Evolutionary conservation across 2,888 invertebrate genomes (phyloP).

Genomic region (Oeneis ivallda): DNA sequence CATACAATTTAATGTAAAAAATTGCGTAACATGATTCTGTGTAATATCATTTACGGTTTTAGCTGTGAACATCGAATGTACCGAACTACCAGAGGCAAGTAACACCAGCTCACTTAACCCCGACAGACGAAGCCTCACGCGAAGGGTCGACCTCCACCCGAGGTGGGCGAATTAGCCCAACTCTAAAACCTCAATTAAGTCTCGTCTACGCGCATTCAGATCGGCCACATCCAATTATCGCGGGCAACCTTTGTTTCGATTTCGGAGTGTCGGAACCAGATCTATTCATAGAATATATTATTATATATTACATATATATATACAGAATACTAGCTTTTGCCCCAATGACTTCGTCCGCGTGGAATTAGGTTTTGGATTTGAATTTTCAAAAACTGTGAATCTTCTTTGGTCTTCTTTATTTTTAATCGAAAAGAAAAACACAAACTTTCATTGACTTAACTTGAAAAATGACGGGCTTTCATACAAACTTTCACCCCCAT

Average conservation of each 20-base stretch:
- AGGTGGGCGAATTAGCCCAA: slow-evolving; percentile 80
- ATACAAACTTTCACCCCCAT: no score
- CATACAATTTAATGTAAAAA: neutral
- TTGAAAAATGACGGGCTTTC: no score
- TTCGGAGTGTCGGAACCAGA: slow-evolving; percentile 43
- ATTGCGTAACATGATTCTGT: no score
- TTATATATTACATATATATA: no score
- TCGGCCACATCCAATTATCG: slow-evolving; percentile 80
- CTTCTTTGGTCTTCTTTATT: no score
- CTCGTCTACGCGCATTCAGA: slow-evolving; percentile 78
- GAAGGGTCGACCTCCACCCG: slow-evolving; percentile 71
- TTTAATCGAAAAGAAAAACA: no score
- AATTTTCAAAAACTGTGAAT: no score
- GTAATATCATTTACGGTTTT: neutral
- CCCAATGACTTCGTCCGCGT: no score
- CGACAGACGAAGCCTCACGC: slow-evolving; percentile 69
- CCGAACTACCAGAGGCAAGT: slow-evolving; percentile 26
- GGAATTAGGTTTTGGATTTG: no score
- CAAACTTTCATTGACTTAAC: no score
- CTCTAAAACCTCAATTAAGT: slow-evolving; percentile 82
- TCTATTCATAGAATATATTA: slow-evolving; percentile 16
- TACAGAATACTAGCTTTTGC: no score
- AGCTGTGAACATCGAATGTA: slow-evolving; percentile 4
- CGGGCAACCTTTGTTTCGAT: slow-evolving; percentile 74
- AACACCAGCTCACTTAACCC: slow-evolving; percentile 64